Base-by-base conservation (phyloP, 2,797 vertebrate genomes). In the Hippopotamyrus pictus region DNA sequence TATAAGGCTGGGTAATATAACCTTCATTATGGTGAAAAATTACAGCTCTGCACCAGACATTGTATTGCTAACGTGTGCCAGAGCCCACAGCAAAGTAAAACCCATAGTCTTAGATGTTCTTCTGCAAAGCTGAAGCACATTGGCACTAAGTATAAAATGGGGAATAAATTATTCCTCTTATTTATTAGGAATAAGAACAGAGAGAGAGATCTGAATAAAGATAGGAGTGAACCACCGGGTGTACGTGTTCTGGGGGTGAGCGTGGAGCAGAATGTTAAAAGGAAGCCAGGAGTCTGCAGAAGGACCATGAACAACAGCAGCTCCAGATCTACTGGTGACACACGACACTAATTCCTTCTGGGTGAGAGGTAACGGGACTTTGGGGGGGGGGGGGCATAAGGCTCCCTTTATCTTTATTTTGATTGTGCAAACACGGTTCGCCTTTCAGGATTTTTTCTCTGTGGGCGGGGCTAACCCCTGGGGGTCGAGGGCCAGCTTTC, bases 391-490 rank as follows among this genome's bases (percentile, higher is more conserved):
- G 82, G 88, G 89, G 91, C 92, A 92, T 91, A 93, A 92, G 91
- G 92, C 93, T 87, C 76, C 93, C 92, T 94, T 95, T 94, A 90
- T 92, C 91, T 62, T 69, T 86, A 79, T 92, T 92, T 91, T 90
- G 91, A 91, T 92, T 94, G 93, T 93, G 93, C 94, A 95, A 95
- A 94, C 94, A 94, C 89, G 76, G 90, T 91, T 92, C 65, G 89
- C 90, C 91, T 92, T 88, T 12, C 59, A 92, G 92, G 89, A 91
- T 86, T 93, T 92, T 92, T 91, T 92, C 93, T 62, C 79, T 8
- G 14, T 22, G 91, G 94, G 94, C 93, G 92, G 93, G 93, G 93
- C 93, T 95, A 94, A 95, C 94, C 94, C 94, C 92, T 91, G 83
- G 89, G 93, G 94, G 94, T 94, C 92, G 94, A 93, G 93, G 93